Percentiles rank a stretch among this genome's conserved stretches.
phyloP scores from a whole-genome alignment of 92 coral and sea anemone genomes.

The Porites rus region DNA sequence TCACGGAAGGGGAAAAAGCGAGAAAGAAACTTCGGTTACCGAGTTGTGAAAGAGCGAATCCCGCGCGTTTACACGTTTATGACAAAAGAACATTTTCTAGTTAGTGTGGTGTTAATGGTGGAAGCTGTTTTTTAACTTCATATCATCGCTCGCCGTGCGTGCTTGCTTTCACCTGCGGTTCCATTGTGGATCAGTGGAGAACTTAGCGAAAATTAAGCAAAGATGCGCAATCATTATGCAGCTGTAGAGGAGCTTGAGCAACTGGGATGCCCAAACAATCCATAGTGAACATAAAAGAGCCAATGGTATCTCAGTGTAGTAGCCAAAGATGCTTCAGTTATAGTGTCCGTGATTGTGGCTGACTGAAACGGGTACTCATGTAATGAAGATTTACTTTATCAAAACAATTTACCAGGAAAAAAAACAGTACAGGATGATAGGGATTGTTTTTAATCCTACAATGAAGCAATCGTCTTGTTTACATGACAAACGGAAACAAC shows the following conservation, averaged over 20 bases:
- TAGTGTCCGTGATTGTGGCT: too few species aligned
- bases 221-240: not conserved
- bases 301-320: too few species aligned
- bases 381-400: not conserved
- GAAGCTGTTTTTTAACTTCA: not conserved
- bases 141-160: not conserved
- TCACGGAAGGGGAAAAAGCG: slow-evolving; percentile 76
- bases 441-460: not conserved
- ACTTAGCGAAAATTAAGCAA: not conserved
- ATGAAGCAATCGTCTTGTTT: not conserved
- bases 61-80: not conserved
- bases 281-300: too few species aligned
- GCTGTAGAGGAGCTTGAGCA: not conserved
- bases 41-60: slow-evolving; percentile 55
- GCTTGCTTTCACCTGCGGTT: not conserved
- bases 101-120: not conserved
- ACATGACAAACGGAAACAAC: slow-evolving; percentile 1
- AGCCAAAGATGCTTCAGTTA: too few species aligned
- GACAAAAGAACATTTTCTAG: not conserved
- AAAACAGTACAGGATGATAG: not conserved
- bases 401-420: not conserved
- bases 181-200: not conserved
- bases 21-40: slow-evolving; percentile 88
- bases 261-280: not conserved
- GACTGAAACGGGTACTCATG: not conserved